Evolutionary conservation across 2,888 invertebrate genomes (phyloP).

Genomic region (Phengaris arion): DNA sequence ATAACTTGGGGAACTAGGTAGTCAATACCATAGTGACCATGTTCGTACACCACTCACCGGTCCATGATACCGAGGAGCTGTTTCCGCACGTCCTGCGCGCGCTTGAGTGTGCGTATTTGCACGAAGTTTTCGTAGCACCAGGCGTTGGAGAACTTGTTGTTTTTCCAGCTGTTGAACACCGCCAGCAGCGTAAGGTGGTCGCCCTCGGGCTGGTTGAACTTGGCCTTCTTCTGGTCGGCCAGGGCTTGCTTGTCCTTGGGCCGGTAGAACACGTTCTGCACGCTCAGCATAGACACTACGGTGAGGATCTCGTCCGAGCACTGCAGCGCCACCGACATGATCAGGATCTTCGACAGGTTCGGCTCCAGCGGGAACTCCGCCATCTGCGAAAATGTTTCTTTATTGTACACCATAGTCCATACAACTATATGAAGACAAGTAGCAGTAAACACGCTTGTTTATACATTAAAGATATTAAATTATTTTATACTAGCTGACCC

Average conservation of each 20-base stretch:
- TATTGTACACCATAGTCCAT: background rate
- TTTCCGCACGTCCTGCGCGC: slow-evolving; percentile 98
- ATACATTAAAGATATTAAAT: too few species aligned
- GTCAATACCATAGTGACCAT: background rate
- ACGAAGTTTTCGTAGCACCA: slow-evolving; percentile 99
- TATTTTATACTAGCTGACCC: too few species aligned
- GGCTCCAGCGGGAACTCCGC: slow-evolving; percentile 99
- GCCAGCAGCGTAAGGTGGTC: slow-evolving; percentile 98
- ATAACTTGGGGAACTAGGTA: too few species aligned
- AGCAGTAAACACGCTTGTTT: background rate
- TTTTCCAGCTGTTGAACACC: slow-evolving; percentile 99
- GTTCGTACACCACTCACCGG: slow-evolving; percentile 71
- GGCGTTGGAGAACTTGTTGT: slow-evolving; percentile 98
- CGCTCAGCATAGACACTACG: slow-evolving; percentile 98
- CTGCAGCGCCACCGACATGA: slow-evolving; percentile 98
- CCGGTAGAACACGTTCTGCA: slow-evolving; percentile 96
- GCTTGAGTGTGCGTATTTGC: slow-evolving; percentile 96
- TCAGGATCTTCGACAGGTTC: slow-evolving; percentile 98
- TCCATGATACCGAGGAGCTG: slow-evolving; percentile 99
- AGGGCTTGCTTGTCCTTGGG: slow-evolving; percentile 97
- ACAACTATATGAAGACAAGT: background rate
- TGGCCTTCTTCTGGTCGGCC: slow-evolving; percentile 99
- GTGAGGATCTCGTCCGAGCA: slow-evolving; percentile 99
- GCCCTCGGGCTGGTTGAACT: slow-evolving; percentile 99
- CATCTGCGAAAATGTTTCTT: slow-evolving; percentile 83